Evolutionary conservation across 1,140 invertebrate genomes (phyloP), one percentile per base, ranked within the genome.

Genomic region (Patella vulgata): DNA sequence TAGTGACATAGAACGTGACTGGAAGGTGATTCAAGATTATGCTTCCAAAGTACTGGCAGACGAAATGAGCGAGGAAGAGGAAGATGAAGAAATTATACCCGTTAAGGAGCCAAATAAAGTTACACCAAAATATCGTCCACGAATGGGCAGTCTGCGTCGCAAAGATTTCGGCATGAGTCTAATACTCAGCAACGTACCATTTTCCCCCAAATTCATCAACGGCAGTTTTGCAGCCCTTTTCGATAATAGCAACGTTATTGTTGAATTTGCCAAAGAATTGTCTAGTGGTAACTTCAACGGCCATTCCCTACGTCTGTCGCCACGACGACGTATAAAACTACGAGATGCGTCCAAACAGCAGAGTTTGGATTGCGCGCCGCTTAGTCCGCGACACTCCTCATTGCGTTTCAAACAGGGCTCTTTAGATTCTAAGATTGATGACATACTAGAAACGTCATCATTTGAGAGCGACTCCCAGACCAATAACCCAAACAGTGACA

Each of bases 141-240:
- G 65, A 30, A 53, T 59, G 14, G 53, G 54, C 3, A 55, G 51
- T 21, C 40, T 69, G 25, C 74, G 73, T 56, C 69, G 72, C 25
- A 78, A 75, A 52, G 77, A 93, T 48, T 98, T 97, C 77, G 95
- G 96, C 11, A 95, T 96, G 17, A 97, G 95, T 81, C 86, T 99
- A 19, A 84, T 99, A 27, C 91, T 96, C 11, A 85, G 85, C 68
- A 97, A 98, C 82, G 94, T 93, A 80, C 96, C 96, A 1, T 95
- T 97, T 90, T 97, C 95, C 27, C 96, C 96, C 0, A 98, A 98
- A 86, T 93, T 99, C 21, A 93, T 98, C 8, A 97, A 98, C 75
- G 96, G 94, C 0, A 97, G 93, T 67, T 98, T 96, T 84, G 95
- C 93, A 0, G 96, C 95, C 8, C 92, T 98, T 62, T 95, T 96